Percentiles rank a stretch among this genome's conserved stretches.
Conservation (phyloP, 2,797 vertebrate genomes). For the Necrosyrtes monachus region DNA sequence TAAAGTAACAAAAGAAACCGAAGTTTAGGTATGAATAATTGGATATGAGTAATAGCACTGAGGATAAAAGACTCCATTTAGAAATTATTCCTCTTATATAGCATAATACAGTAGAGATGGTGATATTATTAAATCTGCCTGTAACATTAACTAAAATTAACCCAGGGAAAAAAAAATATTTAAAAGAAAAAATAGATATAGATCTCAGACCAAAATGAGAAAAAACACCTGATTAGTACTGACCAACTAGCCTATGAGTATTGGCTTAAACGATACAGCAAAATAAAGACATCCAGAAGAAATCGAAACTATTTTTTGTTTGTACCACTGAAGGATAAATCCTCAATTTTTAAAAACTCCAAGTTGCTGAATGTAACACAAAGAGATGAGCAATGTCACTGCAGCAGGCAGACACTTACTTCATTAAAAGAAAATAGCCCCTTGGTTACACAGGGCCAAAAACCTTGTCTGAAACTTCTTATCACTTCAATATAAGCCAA, state of each 20-base stretch:
- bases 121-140: not conserved
- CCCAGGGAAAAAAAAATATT: not conserved
- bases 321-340: not conserved
- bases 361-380: not conserved
- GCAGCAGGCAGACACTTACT: not conserved
- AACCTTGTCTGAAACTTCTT: not conserved
- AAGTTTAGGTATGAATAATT: not conserved
- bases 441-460: not conserved
- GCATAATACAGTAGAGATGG: not conserved
- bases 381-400: not conserved
- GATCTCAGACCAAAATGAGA: not conserved
- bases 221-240: not conserved
- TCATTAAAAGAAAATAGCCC: not conserved
- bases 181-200: not conserved
- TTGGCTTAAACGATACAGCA: not conserved
- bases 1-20: not conserved
- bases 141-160: not conserved
- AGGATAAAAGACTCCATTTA: not conserved
- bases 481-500: not conserved
- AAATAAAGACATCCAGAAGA: not conserved
- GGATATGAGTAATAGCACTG: not conserved
- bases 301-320: not conserved
- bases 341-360: not conserved
- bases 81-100: not conserved
- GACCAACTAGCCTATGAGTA: not conserved